A percentile compares a stretch with the other conserved stretches of the same genome.
phyloP scores from a whole-genome alignment of 2,888 invertebrate genomes.

The Nemoura dubitans region DNA sequence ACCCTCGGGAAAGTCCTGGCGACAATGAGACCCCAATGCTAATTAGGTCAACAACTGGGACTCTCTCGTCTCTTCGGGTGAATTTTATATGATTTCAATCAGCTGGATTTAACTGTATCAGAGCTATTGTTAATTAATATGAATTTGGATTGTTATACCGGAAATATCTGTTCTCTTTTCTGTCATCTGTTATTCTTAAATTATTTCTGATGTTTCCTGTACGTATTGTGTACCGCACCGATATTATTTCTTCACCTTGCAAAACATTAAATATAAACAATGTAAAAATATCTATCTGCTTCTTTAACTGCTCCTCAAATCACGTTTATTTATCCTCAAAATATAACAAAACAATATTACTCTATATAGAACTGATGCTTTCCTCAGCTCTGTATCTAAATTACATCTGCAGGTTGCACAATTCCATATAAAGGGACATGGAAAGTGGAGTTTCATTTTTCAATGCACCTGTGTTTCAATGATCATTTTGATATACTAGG shows the following conservation, averaged over 20 bases:
- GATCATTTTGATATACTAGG: no score
- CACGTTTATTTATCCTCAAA: not conserved
- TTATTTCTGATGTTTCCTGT: constrained; percentile 22
- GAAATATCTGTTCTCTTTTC: constrained; percentile 24
- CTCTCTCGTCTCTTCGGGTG: not conserved
- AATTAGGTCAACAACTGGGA: constrained; percentile 20
- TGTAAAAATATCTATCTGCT: not conserved
- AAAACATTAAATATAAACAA: constrained; percentile 28
- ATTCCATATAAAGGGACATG: no score
- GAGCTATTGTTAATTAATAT: constrained; percentile 33
- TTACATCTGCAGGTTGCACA: no score
- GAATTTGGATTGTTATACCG: constrained; percentile 23
- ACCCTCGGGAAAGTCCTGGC: not conserved
- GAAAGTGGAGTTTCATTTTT: no score
- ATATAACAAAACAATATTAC: no score
- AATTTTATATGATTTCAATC: constrained; percentile 14
- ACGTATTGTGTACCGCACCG: constrained; percentile 31
- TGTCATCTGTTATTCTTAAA: constrained; percentile 14
- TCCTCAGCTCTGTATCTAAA: no score
- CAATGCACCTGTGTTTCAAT: no score
- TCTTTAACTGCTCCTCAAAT: not conserved
- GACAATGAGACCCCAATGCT: not conserved
- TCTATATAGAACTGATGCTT: no score
- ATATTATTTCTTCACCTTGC: constrained; percentile 21
- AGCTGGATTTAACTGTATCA: constrained; percentile 34